Base-by-base conservation (phyloP, 2,888 invertebrate genomes). In the Spicauda simplicius region DNA sequence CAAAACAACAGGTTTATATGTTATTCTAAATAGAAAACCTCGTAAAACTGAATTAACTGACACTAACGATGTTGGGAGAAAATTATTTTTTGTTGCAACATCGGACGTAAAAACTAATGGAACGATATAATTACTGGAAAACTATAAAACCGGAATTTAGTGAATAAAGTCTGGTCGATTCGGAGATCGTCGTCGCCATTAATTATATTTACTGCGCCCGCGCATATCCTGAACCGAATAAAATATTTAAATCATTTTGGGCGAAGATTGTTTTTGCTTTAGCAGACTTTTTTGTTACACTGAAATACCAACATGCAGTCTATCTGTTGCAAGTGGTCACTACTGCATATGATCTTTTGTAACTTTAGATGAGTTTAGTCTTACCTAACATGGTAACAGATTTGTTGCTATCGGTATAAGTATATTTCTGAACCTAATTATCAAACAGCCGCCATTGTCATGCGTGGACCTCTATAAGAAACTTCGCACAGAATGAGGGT, bases 71-170 rank as follows among this genome's bases (percentile, higher is more conserved):
- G 72, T 68, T 68, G 70, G 69, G 69, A 72, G 70, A 73, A 72
- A 72, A 75, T 75, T 74, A 75, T 74, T 73, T 74, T 74, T 73
- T 70, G 73, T 78, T 77, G 74, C 78, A 71, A 77, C 76, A 76
- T 68, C 61, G 67, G 69, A 77, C 80, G 80, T 87, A 83, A 88
- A 88, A 88, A 85, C 82, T 86, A 86, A 88, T 87, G 85, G 82
- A 71, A 73, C 77, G 76, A 82, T 84, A 83, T 84, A 83, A 80
- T 80, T 83, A 79, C 83, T 77, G 78, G 81, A 79, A 73, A 77
- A 73, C 77, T 76, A 78, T 85, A 79, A 84, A 83, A 80, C 75
- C 78, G 75, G 71, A 74, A 45, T 45, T 45, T 45, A 45, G 45
- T 45, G 45, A 45, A 45, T 45, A 12, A 45, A n/a, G 6, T 14